Evolutionary conservation across 2,113 vertebrate genomes (phyloP), one percentile per base, ranked within the genome.

Genomic region (Cisticola juncidis): DNA sequence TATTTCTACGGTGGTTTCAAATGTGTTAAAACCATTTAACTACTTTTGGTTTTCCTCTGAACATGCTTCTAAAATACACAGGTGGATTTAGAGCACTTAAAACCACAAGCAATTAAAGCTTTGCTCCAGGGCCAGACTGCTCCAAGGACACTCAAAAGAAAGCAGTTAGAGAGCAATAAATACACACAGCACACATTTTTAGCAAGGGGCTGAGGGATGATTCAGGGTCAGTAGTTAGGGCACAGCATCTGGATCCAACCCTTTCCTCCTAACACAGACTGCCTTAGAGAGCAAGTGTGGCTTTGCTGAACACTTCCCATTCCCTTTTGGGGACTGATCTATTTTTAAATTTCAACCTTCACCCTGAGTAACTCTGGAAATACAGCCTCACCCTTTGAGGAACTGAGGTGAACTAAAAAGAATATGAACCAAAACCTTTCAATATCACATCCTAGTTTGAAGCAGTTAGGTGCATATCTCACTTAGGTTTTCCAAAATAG

Each of bases 61-160:
- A 89, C 69, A 17, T 16, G 3, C 78, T 90, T 83, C 60, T 94
- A n/a, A 92, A 91, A 81, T 79, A 71, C 81, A 84, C 81, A 69
- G 66, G 69, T 94, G 89, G 74, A 85, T 87, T 95, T 90, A 65
- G 86, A 95, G 66, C 84, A 89, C 94, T 94, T 92, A 73, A 84
- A 93, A 84, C 19, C 47, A 80, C 33, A 48, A 85, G 70, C 73
- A 94, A 94, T 92, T 91, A 95, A 81, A 95, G 73, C 58, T 82
- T 92, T 94, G 84, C 81, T 89, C 53, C 40, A 33, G 78, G 81
- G 89, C 65, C 48, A 79, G 62, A 10, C 45, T 85, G 29, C 81
- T 94, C 40, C 53, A 72, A 94, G 76, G 71, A 61, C 48, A 81
- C 58, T 69, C 66, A n/a, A 64, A 91, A 33, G 24, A 83, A 81